Evolutionary conservation across 92 coral and sea anemone species (phyloP).

Genomic region (Porites evermanni): DNA sequence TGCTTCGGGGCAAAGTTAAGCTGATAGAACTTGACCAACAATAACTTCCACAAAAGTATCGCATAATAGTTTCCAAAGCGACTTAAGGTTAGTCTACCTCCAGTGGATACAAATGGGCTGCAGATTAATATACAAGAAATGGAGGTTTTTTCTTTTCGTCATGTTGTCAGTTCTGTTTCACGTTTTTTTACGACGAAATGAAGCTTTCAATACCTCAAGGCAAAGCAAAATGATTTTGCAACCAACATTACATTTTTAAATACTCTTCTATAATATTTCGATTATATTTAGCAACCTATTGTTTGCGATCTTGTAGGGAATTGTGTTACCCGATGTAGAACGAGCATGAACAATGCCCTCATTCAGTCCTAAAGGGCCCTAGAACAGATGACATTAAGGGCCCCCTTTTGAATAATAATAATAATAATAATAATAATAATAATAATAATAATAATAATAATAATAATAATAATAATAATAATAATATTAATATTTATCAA

Average conservation of each 20-base stretch:
- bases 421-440: no score
- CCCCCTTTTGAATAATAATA: no score
- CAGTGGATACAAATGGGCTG: not conserved
- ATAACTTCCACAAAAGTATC: not conserved
- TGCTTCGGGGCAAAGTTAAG: not conserved
- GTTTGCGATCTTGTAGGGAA: not conserved
- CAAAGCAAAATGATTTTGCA: not conserved
- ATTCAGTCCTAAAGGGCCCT: not conserved
- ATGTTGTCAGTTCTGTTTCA: not conserved
- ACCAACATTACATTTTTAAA: slow-evolving; percentile 1
- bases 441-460: no score
- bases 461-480: no score
- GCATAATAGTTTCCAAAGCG: not conserved
- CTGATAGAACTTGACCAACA: not conserved
- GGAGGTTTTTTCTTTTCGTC: slow-evolving; percentile 20
- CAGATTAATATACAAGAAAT: slow-evolving; percentile 6
- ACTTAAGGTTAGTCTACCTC: not conserved
- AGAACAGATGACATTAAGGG: not conserved
- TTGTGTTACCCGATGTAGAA: not conserved
- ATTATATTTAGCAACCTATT: slow-evolving; percentile 10
- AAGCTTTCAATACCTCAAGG: not conserved
- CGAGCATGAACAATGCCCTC: not conserved
- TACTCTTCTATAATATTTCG: slow-evolving; percentile 3
- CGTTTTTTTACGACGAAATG: not conserved
- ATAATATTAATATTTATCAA: no score